phyloP scores from a whole-genome alignment of 35 echinoderm and acorn worm genomes.

The Ptychodera flava region DNA sequence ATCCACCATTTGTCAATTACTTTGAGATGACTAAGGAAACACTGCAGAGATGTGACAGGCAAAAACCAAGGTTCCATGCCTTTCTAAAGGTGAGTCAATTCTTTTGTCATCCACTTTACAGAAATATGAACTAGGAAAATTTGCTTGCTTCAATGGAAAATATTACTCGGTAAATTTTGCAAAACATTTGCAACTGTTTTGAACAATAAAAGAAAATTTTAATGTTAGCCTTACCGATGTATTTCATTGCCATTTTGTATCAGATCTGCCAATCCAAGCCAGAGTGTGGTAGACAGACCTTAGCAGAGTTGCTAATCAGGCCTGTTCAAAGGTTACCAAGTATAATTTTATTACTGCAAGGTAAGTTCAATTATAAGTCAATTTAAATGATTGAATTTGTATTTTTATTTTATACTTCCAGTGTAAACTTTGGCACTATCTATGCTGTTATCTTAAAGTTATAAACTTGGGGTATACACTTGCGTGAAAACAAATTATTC shows the following conservation, averaged over 20 bases:
- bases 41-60: conserved; percentile 67
- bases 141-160: too few relatives aligned
- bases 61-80: conserved; percentile 90
- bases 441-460: too few relatives aligned
- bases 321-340: conserved; percentile 94
- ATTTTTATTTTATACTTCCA: too few relatives aligned
- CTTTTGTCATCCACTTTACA: too few relatives aligned
- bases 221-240: not conserved
- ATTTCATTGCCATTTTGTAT: not conserved
- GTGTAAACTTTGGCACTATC: too few relatives aligned
- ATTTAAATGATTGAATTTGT: too few relatives aligned
- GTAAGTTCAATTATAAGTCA: conserved; percentile 19
- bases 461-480: too few relatives aligned
- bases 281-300: conserved; percentile 78
- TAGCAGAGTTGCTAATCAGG: conserved; percentile 81
- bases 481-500: too few relatives aligned
- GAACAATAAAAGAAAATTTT: not conserved
- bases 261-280: conserved; percentile 90
- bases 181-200: not conserved
- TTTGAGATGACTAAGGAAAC: conserved; percentile 95
- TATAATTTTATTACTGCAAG: conserved; percentile 83
- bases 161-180: not conserved
- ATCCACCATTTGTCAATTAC: conserved; percentile 97
- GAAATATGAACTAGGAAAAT: too few relatives aligned
- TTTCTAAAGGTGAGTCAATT: conserved; percentile 81